phyloP scores from a whole-genome alignment of 2,113 vertebrate species.

The Forbesichthys papilliferus region DNA sequence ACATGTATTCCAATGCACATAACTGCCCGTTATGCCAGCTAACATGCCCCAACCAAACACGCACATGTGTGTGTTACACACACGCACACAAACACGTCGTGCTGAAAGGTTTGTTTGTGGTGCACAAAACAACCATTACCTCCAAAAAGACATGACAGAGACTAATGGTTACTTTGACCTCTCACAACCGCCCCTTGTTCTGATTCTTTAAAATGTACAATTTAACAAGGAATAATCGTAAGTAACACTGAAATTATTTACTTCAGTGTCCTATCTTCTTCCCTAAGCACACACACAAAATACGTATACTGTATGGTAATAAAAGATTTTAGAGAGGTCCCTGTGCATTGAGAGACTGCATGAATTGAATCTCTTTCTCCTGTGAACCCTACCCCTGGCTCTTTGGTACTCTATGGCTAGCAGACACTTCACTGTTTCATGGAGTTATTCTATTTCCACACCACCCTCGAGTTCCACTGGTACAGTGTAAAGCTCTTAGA shows the following conservation, averaged over 20 bases:
- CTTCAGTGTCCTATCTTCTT: neutral
- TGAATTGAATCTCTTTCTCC: neutral
- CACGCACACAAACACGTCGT: slow-evolving; percentile 21
- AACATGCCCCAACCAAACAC: neutral
- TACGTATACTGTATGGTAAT: neutral
- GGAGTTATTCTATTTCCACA: neutral
- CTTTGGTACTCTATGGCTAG: neutral
- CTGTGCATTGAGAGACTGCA: neutral
- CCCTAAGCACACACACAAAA: neutral
- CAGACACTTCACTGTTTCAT: neutral
- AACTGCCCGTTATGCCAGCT: no score
- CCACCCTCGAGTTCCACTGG: slow-evolving; percentile 3
- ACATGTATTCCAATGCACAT: no score
- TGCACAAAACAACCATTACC: slow-evolving; percentile 61
- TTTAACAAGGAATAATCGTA: slow-evolving; percentile 34
- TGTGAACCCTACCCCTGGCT: neutral
- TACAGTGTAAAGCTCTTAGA: neutral
- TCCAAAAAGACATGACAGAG: slow-evolving; percentile 43
- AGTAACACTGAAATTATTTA: slow-evolving; percentile 9
- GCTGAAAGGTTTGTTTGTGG: slow-evolving; percentile 27
- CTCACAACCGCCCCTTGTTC: slow-evolving; percentile 25
- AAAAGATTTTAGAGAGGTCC: neutral
- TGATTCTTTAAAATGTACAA: slow-evolving; percentile 49
- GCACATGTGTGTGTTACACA: slow-evolving; percentile 19
- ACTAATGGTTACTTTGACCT: slow-evolving; percentile 64